Base-by-base conservation (phyloP, 2,113 vertebrate species). In the Mastomys natalensis region DNA sequence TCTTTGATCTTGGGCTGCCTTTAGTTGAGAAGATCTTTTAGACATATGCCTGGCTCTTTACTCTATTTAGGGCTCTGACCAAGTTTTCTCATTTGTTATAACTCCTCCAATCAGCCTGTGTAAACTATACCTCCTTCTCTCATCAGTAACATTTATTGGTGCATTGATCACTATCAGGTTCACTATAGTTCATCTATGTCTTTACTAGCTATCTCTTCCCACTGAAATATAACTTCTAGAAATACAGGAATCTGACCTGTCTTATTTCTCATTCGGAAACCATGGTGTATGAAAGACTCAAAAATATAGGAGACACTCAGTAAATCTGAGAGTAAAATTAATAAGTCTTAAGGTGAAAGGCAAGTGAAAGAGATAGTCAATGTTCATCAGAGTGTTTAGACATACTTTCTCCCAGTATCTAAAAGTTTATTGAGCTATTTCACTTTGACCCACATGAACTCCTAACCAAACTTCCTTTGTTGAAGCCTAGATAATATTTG, bases 391-490 rank as follows among this genome's bases (percentile, higher is more conserved):
- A 74, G 29, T 11, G 64, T 96, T 91, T 86, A 94, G 72, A 78
- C 11, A 93, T 78, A 22, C 19, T 34, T 78, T 24, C 43, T 93
- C 76, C 21, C 4, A 55, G 51, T 60, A 76, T 31, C 87, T 94
- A 31, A 51, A 84, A 81, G 40, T 92, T 94, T 87, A 92, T 85
- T 93, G 91, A 95, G n/a, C 48, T 66, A 31, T 58, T 70, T 96
- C 68, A 58, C n/a, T 53, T 94, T 89, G 91, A 93, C 48, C 37
- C 68, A 58, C 5, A 19, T 90, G 55, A 93, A 89, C 37, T 70
- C n/a, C 84, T 78, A 29, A 58, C 31, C 0, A 1, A 91, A 34
- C 31, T 84, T 78, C 53, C 68, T 73, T 96, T 78, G 40, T 31
- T 21, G 68, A 74, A 92, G 37, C n/a, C 64, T 90, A 24, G 89